Conservation (phyloP, 2,888 invertebrate genomes). For the Macrophya annulata region DNA sequence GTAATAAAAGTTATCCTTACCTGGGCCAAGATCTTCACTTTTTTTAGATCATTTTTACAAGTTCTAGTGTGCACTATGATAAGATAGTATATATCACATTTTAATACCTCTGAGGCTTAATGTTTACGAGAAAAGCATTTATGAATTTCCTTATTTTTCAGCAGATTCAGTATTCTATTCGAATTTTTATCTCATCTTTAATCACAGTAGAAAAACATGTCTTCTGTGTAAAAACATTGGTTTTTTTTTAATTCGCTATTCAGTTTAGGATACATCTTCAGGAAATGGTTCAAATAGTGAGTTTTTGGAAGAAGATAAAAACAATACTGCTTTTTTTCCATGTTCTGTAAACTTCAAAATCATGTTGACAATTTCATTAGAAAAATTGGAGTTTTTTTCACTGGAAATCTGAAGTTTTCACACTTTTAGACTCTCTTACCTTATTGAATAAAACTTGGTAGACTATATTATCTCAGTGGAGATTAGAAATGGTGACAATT, state of each 20-base stretch:
- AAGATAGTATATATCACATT: too few relatives aligned
- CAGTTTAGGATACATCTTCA: background rate
- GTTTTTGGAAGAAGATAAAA: background rate
- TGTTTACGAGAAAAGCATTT: background rate
- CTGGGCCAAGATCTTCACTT: background rate
- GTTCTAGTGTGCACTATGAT: background rate
- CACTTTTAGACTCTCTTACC: background rate
- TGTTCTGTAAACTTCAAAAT: background rate
- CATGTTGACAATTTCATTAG: background rate
- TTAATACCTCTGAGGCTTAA: background rate
- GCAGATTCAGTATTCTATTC: background rate
- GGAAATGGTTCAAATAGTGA: background rate
- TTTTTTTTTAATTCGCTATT: background rate
- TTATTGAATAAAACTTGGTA: background rate
- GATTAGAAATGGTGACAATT: background rate
- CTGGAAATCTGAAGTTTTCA: background rate
- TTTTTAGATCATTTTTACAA: background rate
- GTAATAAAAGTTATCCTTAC: conserved; percentile 39
- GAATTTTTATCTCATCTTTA: background rate
- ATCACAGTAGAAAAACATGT: background rate
- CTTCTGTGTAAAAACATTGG: background rate
- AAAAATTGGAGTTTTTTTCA: background rate
- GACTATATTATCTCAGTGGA: background rate
- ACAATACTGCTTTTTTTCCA: background rate
- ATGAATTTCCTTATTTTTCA: background rate